Base-by-base conservation (phyloP, 2,888 invertebrate species). In the Papilio gigon region DNA sequence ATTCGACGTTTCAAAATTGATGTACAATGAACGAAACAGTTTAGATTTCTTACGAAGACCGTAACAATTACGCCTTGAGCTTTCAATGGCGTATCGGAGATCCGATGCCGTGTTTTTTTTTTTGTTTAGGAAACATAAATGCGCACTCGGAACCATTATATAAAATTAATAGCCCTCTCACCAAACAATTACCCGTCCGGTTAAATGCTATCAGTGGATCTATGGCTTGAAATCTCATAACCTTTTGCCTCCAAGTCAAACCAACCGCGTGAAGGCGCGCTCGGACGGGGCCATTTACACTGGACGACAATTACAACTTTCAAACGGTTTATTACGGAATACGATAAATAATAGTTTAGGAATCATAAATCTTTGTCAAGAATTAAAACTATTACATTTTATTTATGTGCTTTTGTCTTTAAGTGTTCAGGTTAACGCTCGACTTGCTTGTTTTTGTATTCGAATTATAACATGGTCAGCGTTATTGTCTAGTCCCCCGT, bases 171-270 rank as follows among this genome's bases (percentile, higher is more conserved):
- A 85, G 87, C 84, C 84, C 78, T 82, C 82, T 87, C 88, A 81
- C 84, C 88, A 88, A 90, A 90, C 90, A 89, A 90, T 90, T 89
- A 88, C 84, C 82, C 82, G 84, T 82, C 81, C 87, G 80, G 86
- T 85, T 88, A 86, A 90, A 90, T 86, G 87, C 86, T 89, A 90
- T 90, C 89, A 85, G 86, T 81, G 78, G 85, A 89, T 90, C 89
- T 89, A 85, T 86, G 85, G 89, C 84, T 88, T 84, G 84, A 88
- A 87, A 90, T 90, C 89, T 89, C 83, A 81, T 89, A 89, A 90
- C 88, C 88, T 90, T 88, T 89, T 89, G 88, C 86, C 85, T 88
- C 83, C 80, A 84, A 87, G 85, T 83, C 81, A 84, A 87, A 84
- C 79, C 78, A 81, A 80, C 79, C 78, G 77, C 84, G 80, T 73